Conservation (phyloP, 2,113 vertebrate genomes). For the Halichoeres trimaculatus region DNA sequence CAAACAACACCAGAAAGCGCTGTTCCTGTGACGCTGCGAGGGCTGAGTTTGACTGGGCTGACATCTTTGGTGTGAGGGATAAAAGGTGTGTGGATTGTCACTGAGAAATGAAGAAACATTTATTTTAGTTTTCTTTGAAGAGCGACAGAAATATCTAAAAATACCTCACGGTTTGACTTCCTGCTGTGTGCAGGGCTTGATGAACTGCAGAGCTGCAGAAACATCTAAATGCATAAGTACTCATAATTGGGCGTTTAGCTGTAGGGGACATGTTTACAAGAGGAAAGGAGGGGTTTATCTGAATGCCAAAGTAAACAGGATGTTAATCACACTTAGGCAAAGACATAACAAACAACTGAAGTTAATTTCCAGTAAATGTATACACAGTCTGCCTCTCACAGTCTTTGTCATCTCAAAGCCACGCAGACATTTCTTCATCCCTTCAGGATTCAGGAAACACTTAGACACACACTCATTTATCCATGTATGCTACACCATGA, state of each 20-base stretch:
- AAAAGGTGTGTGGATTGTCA: slow-evolving; percentile 16
- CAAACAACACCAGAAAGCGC: slow-evolving; percentile 89
- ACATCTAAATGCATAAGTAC: slow-evolving; percentile 27
- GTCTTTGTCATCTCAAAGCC: not conserved
- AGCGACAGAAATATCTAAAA: slow-evolving; percentile 15
- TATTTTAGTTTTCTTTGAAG: not conserved
- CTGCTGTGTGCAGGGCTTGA: not conserved
- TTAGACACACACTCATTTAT: slow-evolving; percentile 1
- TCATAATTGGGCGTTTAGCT: slow-evolving; percentile 18
- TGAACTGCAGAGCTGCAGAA: slow-evolving; percentile 5
- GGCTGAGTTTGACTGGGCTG: slow-evolving; percentile 28
- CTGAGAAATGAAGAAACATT: slow-evolving; percentile 20
- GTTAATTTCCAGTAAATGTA: not conserved
- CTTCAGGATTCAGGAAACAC: not conserved
- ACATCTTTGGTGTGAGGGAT: slow-evolving; percentile 73
- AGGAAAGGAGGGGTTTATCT: slow-evolving; percentile 12
- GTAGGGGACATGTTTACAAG: slow-evolving; percentile 44
- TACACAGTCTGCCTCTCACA: not conserved
- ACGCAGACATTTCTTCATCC: not conserved
- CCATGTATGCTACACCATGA: slow-evolving; percentile 2
- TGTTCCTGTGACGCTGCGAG: slow-evolving; percentile 18
- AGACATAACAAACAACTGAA: slow-evolving; percentile 5
- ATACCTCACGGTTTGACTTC: slow-evolving; percentile 5
- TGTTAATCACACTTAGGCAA: slow-evolving; percentile 12
- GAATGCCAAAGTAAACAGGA: slow-evolving; percentile 50